phyloP scores from a whole-genome alignment of 1,140 invertebrate genomes.

The Drosophila bipectinata region DNA sequence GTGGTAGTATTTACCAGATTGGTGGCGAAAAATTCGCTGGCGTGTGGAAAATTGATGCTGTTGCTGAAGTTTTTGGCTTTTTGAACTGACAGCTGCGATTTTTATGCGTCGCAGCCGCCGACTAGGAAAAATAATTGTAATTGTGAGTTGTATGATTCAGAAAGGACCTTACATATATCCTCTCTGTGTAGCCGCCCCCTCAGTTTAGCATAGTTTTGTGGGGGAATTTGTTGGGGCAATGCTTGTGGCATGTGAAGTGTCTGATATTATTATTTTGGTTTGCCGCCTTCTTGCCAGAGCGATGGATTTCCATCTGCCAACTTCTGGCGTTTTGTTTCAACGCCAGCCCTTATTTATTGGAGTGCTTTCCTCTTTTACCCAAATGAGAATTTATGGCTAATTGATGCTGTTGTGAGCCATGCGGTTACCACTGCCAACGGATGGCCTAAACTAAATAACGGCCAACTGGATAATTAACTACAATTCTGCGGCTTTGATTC shows the following conservation, averaged over 20 bases:
- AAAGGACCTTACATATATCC: constrained; percentile 3
- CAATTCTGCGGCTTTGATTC: constrained; percentile 25
- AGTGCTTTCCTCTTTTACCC: constrained; percentile 26
- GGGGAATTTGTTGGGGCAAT: constrained; percentile 1
- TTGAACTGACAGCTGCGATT: constrained; percentile 81
- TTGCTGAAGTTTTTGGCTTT: constrained; percentile 79
- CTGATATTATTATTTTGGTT: constrained; percentile 36
- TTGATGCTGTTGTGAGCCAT: constrained; percentile 53
- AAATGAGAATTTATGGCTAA: constrained; percentile 73
- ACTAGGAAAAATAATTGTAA: constrained; percentile 77
- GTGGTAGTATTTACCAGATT: constrained; percentile 28
- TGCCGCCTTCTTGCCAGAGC: constrained; percentile 34
- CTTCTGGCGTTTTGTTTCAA: too few relatives aligned
- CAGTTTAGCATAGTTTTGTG: constrained; percentile 13
- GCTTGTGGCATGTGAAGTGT: constrained; percentile 33
- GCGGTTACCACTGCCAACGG: constrained; percentile 11
- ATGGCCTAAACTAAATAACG: constrained; percentile 22
- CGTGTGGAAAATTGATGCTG: constrained; percentile 76
- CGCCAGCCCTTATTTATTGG: constrained; percentile 46
- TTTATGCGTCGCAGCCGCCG: constrained; percentile 64
- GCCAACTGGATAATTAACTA: constrained; percentile 25
- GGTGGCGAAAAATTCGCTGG: constrained; percentile 60
- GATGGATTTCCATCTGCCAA: constrained; percentile 40
- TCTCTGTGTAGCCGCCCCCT: background rate
- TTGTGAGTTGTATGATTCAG: constrained; percentile 59